A percentile compares a stretch with the other conserved stretches of the same genome.
Conservation (phyloP, 2,888 invertebrate genomes). For the Nasonia oneida region DNA sequence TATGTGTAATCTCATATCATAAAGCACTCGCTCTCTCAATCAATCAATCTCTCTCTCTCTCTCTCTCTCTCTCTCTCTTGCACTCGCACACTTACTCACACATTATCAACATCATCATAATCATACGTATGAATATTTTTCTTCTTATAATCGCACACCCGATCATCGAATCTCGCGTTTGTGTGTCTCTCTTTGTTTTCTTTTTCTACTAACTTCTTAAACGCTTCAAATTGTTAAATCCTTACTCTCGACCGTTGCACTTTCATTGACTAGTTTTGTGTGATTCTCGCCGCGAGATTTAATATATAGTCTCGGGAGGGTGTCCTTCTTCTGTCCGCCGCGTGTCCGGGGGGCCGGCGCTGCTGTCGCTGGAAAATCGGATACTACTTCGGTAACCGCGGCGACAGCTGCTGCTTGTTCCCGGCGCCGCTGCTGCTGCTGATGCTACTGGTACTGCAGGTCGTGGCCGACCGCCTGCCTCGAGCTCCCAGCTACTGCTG, state of each 20-base stretch:
- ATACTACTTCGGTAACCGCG: background rate
- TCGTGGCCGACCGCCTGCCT: conserved; percentile 39
- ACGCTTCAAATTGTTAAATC: conserved; percentile 66
- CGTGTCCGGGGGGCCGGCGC: background rate
- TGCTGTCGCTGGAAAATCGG: conserved; percentile 12
- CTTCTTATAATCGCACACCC: background rate
- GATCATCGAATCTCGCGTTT: background rate
- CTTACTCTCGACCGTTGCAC: conserved; percentile 77
- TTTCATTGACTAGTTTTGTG: conserved; percentile 79
- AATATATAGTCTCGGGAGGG: conserved; percentile 6
- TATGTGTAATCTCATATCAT: conserved; percentile 2
- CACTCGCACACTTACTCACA: conserved; percentile 9
- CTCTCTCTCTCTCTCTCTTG: conserved; percentile 49
- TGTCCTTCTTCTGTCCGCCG: background rate
- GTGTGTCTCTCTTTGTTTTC: conserved; percentile 9
- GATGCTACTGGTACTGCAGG: background rate
- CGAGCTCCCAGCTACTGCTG: conserved; percentile 53
- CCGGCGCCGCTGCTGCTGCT: background rate
- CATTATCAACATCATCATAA: background rate
- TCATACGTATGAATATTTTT: background rate
- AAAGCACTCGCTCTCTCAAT: conserved; percentile 38
- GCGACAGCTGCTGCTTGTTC: background rate
- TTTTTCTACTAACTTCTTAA: conserved; percentile 45
- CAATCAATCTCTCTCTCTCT: background rate
- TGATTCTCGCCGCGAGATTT: conserved; percentile 48